Base-by-base conservation (phyloP, 2,797 vertebrate species). In the Cacajao melanocephalus region DNA sequence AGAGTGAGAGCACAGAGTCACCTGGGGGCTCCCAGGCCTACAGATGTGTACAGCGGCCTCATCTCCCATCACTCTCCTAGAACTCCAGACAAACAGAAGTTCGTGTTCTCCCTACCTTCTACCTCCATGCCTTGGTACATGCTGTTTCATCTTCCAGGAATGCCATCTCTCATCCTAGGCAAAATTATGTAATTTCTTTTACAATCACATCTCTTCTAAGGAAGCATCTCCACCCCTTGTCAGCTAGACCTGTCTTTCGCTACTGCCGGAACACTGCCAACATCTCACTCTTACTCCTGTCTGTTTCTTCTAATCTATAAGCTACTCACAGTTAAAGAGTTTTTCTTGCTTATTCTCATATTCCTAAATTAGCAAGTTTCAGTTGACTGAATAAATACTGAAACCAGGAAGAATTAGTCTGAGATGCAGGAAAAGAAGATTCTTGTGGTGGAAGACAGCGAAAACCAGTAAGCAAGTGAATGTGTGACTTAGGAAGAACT, bases 361-460 rank as follows among this genome's bases (percentile, higher is more conserved):
- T 75, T 84, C 80, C 52, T 86, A 70, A 52, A 93, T 84, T 85
- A 88, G 46, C 44, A 58, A 89, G n/a, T 72, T 75, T 57, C 75
- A 80, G n/a, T 46, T 76, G 26, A 39, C 39, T 39, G 30, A 64
- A 85, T 88, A 73, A 81, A 96, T 93, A 86, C n/a, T 85, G 39
- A 91, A 89, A 92, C n/a, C 41, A 91, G 50, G 73, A 94, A 78
- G 86, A 91, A 90, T 72, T 96, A 67, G 41, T 55, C 50, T 91
- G 58, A 82, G n/a, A 26, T 72, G 48, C 93, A 33, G 79, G 7
- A 61, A 84, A 88, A 61, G 33, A 85, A 79, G 8, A 28, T 52
- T 93, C 39, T 76, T 8, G 11, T 28, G 33, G 24, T 46, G 3
- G n/a, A 84, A 85, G 44, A 89, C 8, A 41, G 36, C 44, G 36